Evolutionary conservation across 1,140 invertebrate genomes (phyloP), one percentile per base, ranked within the genome.

Genomic region (Spodoptera litura): DNA sequence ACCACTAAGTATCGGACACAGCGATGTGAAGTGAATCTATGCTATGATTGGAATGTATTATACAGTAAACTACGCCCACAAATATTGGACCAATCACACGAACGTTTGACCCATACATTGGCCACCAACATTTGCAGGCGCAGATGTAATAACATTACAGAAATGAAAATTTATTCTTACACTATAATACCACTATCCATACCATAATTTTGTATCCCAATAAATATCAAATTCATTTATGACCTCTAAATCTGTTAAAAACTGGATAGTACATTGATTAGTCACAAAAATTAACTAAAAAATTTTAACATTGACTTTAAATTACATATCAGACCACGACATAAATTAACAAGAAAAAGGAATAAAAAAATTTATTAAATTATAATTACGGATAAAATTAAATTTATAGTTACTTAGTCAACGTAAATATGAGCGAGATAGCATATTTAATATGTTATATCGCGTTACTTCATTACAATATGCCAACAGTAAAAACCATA

Each of bases 11-110:
- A 58, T 58, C 71, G 35, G 56, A 73, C 71, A 59, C 56, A 51
- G 66, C 66, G 35, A 56, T 71, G 35, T 73, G 56, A 58, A 44
- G 71, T 73, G 55, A 73, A 73, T 51, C 35, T 73, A 73, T 73
- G 53, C 71, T 73, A 73, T 56, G 66, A 70, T 59, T 73, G 71
- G 71, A 73, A 73, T 73, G 71, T 61, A 73, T 73, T 8, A 55
- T 72, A 59, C 56, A 73, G 11, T 31, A 31, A 27, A 53, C 66
- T 9, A n/a, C 12, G 20, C n/a, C 12, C 8, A 27, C 66, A 59
- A 44, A 44, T 49, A 61, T 61, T 73, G 31, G 49, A n/a, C 8
- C 9, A 12, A 49, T 12, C 27, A 31, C 25, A 12, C 49, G 25
- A 68, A 68, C 20, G 11, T 27, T 68, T 10, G 13, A 27, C 66